A percentile compares a stretch with the other conserved stretches of the same genome.
Conservation (phyloP, 1,140 invertebrate species). For the Phymorhynchus buccinoides region DNA sequence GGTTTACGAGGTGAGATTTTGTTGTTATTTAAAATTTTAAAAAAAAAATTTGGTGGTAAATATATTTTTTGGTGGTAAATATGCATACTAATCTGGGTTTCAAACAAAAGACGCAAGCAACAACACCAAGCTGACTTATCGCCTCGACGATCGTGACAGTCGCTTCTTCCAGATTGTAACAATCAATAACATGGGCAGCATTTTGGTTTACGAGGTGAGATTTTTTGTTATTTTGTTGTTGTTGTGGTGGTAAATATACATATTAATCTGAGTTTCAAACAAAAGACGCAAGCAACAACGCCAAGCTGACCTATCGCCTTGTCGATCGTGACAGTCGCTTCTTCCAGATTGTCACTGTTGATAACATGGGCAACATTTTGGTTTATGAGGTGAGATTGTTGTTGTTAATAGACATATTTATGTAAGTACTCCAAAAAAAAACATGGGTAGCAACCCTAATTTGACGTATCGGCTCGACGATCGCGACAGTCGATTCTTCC, state of each 20-base stretch:
- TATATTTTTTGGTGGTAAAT: too few relatives aligned
- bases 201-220: slow-evolving; percentile 57
- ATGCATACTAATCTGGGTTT: too few relatives aligned
- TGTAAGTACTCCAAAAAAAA: too few relatives aligned
- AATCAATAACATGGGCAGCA: slow-evolving; percentile 60
- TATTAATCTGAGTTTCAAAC: too few relatives aligned
- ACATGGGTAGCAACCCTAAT: slow-evolving; percentile 61
- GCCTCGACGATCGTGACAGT: slow-evolving; percentile 51
- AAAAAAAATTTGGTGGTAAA: too few relatives aligned
- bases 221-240: too few relatives aligned
- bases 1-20: slow-evolving; percentile 56
- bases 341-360: slow-evolving; percentile 57
- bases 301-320: slow-evolving; percentile 57
- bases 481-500: slow-evolving; percentile 55
- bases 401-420: too few relatives aligned
- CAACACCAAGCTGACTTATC: slow-evolving; percentile 58
- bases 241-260: too few relatives aligned
- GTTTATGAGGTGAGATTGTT: slow-evolving; percentile 59
- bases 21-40: too few relatives aligned
- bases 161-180: slow-evolving; percentile 55
- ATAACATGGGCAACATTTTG: slow-evolving; percentile 60
- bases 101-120: slow-evolving; percentile 62
- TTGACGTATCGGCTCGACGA: slow-evolving; percentile 56
- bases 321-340: slow-evolving; percentile 51
- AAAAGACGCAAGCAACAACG: slow-evolving; percentile 63